Evolutionary conservation across 1,140 invertebrate genomes (phyloP), one percentile per base, ranked within the genome.

Genomic region (Drosophila dunni): DNA sequence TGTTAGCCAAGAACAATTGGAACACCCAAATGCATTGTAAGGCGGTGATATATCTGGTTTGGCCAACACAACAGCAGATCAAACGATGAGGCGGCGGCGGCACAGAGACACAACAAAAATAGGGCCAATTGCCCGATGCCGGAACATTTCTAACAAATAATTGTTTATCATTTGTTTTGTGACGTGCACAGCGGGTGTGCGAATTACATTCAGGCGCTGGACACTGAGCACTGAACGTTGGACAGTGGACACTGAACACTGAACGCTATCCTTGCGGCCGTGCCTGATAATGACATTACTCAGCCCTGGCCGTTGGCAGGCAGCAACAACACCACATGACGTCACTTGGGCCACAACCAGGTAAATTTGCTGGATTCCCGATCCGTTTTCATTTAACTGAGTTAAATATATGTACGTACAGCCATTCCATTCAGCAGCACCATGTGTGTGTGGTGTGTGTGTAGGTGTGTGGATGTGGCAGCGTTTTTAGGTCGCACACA

Each of bases 91-190:
- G 53, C 69, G 62, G 54, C 70, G 36, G 1, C 24, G 24, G 24
- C 24, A 29, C 6, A 29, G 24, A 29, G 0, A 29, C 24, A 29
- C 24, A 53, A 62, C 45, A 73, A 81, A 74, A 81, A 74, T 72
- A 79, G 57, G 67, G 75, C 75, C 80, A 76, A 82, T 75, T 72
- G 58, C 33, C 34, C 54, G 53, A 51, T 38, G 72, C 57, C 57
- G 78, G 56, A 57, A 65, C 68, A 67, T 61, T 78, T 62, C 64
- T 64, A 86, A 84, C 81, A 86, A 85, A 85, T 78, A 79, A 86
- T 81, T 86, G 83, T 85, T 86, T 86, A 86, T 86, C 83, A 85
- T 74, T 85, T 84, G 81, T 85, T 85, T 80, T 67, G 71, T 75
- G 78, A 78, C 78, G 62, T 79, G 62, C 76, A 63, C 76, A 33